phyloP scores from a whole-genome alignment of 1,140 invertebrate species.

The Euborellia annulipes region DNA sequence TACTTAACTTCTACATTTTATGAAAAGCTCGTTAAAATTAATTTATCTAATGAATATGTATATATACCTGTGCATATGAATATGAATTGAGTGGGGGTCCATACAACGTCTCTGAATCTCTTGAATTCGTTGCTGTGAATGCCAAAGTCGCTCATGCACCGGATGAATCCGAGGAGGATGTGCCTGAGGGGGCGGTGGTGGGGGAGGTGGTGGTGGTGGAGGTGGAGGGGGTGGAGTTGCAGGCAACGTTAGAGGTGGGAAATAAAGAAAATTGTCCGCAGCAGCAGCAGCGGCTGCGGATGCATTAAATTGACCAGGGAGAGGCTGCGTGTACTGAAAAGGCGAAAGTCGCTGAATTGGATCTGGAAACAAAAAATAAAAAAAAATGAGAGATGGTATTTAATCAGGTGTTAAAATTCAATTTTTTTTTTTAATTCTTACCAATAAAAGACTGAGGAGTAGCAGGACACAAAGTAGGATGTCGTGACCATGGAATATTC shows the following conservation, averaged over 20 bases:
- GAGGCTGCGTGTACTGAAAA: slow-evolving; percentile 1
- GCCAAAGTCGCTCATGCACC: slow-evolving; percentile 54
- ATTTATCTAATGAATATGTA: too few relatives aligned
- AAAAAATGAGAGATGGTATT: background rate
- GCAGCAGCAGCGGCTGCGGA: background rate
- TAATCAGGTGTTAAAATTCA: too few relatives aligned
- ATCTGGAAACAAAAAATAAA: slow-evolving; percentile 4
- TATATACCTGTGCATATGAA: slow-evolving; percentile 5
- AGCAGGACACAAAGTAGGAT: too few relatives aligned
- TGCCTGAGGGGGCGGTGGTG: slow-evolving; percentile 13
- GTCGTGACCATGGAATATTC: too few relatives aligned
- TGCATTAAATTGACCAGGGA: slow-evolving; percentile 3
- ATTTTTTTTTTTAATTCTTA: too few relatives aligned
- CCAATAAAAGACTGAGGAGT: too few relatives aligned
- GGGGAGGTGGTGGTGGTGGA: slow-evolving; percentile 1
- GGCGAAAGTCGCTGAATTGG: slow-evolving; percentile 4
- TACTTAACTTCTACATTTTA: too few relatives aligned
- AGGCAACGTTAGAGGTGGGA: too few relatives aligned
- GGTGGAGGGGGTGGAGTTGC: background rate
- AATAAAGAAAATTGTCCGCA: too few relatives aligned
- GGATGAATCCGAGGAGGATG: slow-evolving; percentile 44
- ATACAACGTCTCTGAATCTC: slow-evolving; percentile 43
- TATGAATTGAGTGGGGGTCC: slow-evolving; percentile 23
- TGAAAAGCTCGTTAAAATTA: too few relatives aligned
- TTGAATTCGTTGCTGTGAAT: slow-evolving; percentile 53